These are phyloP conservation scores for Spicauda simplicius DNA, from an alignment of 2,888 invertebrate genomes.

Conservation along the genomic window DNA sequence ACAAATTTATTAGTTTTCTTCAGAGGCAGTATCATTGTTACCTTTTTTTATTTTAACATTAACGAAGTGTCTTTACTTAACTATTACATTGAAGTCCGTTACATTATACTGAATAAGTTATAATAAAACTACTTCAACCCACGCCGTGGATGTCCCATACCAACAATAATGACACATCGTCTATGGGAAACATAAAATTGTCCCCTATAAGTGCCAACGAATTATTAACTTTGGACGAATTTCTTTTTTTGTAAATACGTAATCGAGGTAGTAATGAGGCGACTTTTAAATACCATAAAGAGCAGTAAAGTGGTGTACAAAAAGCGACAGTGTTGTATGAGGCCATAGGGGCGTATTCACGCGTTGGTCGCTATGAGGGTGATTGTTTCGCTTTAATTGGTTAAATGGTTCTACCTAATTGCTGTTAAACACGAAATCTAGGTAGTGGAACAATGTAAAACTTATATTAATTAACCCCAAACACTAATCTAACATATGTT, in stretches of 20 bases:
- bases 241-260: constrained; percentile 67
- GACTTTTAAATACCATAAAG: constrained; percentile 80
- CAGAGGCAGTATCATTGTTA: neutral
- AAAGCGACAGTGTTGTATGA: constrained; percentile 62
- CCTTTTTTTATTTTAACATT: neutral
- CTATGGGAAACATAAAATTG: constrained; percentile 73
- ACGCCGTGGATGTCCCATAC: constrained; percentile 67
- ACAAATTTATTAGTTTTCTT: too few relatives aligned
- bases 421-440: constrained; percentile 70
- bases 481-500: neutral
- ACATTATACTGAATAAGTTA: constrained; percentile 64
- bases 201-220: constrained; percentile 74
- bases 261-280: constrained; percentile 71
- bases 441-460: neutral
- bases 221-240: constrained; percentile 55
- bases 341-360: constrained; percentile 83
- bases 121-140: constrained; percentile 47
- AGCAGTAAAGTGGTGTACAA: constrained; percentile 76
- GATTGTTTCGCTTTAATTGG: constrained; percentile 82
- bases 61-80: constrained; percentile 33
- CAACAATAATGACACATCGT: constrained; percentile 65
- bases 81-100: constrained; percentile 15
- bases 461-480: too few relatives aligned
- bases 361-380: constrained; percentile 69
- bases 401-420: constrained; percentile 80